phyloP scores from a whole-genome alignment of 2,113 vertebrate genomes.

The Myanophis thanlyinensis region DNA sequence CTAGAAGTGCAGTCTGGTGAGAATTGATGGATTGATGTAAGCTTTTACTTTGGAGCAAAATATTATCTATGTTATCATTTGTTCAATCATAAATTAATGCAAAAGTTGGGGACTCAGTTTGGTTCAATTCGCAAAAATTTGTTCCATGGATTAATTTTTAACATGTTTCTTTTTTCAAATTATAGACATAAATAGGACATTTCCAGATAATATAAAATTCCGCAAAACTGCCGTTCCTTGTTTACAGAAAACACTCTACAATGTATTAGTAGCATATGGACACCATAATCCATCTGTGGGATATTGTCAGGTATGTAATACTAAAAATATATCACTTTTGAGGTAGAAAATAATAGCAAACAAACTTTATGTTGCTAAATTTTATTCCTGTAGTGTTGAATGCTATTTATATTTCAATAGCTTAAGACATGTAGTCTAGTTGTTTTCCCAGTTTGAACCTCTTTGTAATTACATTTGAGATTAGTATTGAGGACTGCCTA shows the following conservation, averaged over 20 bases:
- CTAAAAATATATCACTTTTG: background rate
- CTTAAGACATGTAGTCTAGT: background rate
- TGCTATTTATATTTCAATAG: background rate
- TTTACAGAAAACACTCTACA: conserved; percentile 82
- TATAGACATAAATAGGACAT: conserved; percentile 93
- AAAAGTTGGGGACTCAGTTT: background rate
- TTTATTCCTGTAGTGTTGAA: background rate
- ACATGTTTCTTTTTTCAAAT: conserved; percentile 5
- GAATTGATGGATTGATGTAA: background rate
- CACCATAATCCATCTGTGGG: conserved; percentile 87
- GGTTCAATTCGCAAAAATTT: background rate
- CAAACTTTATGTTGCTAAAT: background rate
- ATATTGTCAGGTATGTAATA: conserved; percentile 90
- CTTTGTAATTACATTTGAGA: background rate
- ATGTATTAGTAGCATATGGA: conserved; percentile 89
- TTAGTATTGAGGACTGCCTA: background rate
- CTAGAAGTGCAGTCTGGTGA: background rate
- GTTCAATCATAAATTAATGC: background rate
- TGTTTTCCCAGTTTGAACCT: background rate
- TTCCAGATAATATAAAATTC: conserved; percentile 94
- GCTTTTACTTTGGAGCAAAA: background rate
- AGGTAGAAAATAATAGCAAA: background rate
- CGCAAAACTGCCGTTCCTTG: conserved; percentile 77
- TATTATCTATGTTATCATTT: background rate
- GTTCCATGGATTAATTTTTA: conserved; percentile 9